Conservation (phyloP, 2,888 invertebrate species). For the Tipula unca region DNA sequence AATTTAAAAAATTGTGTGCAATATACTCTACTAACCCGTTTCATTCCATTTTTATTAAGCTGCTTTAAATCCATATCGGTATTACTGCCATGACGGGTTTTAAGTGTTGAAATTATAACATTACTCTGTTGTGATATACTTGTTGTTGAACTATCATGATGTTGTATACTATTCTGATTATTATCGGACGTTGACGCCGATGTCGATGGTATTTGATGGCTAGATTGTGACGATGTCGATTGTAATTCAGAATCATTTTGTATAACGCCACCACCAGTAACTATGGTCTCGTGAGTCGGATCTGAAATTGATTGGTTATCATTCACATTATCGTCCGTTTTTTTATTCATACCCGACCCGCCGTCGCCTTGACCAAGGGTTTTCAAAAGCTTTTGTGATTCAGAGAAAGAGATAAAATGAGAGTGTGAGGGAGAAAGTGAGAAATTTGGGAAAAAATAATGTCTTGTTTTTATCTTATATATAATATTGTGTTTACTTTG, state of each 20-base stretch:
- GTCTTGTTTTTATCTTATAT: background rate
- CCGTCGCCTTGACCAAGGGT: background rate
- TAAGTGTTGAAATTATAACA: background rate
- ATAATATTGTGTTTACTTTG: background rate
- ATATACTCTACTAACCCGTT: constrained; percentile 42
- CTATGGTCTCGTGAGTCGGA: background rate
- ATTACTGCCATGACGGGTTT: background rate
- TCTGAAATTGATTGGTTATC: constrained; percentile 15
- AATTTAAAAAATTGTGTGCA: background rate
- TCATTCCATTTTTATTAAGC: constrained; percentile 29
- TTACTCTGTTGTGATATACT: background rate
- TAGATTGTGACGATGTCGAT: background rate
- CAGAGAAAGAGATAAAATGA: background rate
- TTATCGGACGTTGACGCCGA: background rate
- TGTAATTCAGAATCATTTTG: background rate
- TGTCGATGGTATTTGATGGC: background rate
- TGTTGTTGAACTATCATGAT: background rate
- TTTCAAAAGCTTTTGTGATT: background rate
- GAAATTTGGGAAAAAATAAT: background rate
- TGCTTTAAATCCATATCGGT: constrained; percentile 32
- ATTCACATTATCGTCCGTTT: background rate
- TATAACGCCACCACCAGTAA: background rate
- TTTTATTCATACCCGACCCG: constrained; percentile 3
- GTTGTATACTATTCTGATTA: too few species aligned
- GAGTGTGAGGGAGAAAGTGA: background rate